A percentile compares a stretch with the other conserved stretches of the same genome.
Conservation (phyloP, 2,888 invertebrate genomes). For the Sarcophaga variegata region DNA sequence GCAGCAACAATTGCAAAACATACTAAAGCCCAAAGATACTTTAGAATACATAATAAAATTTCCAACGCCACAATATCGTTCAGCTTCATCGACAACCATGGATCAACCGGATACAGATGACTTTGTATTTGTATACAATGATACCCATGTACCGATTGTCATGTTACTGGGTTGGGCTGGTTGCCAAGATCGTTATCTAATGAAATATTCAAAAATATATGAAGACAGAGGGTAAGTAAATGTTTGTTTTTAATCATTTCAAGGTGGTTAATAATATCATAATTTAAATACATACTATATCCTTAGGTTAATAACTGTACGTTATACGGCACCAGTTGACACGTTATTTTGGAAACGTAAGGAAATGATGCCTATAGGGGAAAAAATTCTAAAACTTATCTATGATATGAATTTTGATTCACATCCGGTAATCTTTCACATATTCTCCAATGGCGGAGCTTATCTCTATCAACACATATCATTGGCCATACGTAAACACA, state of each 20-base stretch:
- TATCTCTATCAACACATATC: constrained; percentile 87
- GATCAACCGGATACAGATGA: constrained; percentile 79
- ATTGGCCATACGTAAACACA: constrained; percentile 83
- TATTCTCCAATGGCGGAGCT: constrained; percentile 89
- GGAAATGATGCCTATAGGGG: constrained; percentile 85
- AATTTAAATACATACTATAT: background rate
- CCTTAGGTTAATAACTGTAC: constrained; percentile 86
- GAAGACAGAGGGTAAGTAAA: constrained; percentile 87
- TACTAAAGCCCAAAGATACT: constrained; percentile 80
- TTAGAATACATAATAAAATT: constrained; percentile 86
- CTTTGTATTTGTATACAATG: constrained; percentile 84
- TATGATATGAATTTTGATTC: constrained; percentile 86
- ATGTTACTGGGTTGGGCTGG: constrained; percentile 91
- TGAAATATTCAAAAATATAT: constrained; percentile 90
- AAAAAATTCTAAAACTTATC: constrained; percentile 86
- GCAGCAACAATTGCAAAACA: constrained; percentile 58
- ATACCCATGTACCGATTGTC: constrained; percentile 86
- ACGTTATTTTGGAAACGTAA: constrained; percentile 85
- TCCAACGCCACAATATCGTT: constrained; percentile 83
- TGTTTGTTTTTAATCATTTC: background rate
- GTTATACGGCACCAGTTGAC: constrained; percentile 87
- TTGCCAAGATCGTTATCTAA: constrained; percentile 88
- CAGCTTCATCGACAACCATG: constrained; percentile 13
- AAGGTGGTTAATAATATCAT: too few relatives aligned
- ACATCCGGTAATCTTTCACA: constrained; percentile 88